phyloP scores from a whole-genome alignment of 2,113 vertebrate genomes.

The Zosterops lateralis region DNA sequence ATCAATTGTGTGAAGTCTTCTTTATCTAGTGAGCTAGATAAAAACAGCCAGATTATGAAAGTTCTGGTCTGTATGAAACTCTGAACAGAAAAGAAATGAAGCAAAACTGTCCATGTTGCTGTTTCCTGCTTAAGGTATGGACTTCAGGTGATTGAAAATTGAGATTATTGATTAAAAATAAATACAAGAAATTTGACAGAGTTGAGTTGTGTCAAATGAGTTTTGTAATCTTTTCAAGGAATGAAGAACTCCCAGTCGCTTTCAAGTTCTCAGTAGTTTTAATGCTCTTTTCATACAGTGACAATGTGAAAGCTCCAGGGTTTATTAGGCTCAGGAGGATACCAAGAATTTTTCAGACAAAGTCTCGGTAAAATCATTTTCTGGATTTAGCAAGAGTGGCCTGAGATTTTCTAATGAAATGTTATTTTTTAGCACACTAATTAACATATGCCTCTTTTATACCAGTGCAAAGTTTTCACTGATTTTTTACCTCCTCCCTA shows the following conservation, averaged over 20 bases:
- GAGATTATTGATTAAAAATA: background rate
- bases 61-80: background rate
- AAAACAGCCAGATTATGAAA: background rate
- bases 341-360: background rate
- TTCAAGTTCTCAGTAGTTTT: background rate
- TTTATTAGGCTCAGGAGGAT: background rate
- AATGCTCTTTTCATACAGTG: background rate
- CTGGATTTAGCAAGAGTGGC: background rate
- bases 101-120: background rate
- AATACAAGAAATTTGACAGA: background rate
- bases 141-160: background rate
- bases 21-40: background rate
- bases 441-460: background rate
- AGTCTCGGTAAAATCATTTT: background rate
- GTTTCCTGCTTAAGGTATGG: background rate
- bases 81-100: background rate
- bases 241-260: background rate
- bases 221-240: background rate
- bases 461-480: background rate
- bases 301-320: rapidly evolving
- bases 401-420: background rate
- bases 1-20: background rate
- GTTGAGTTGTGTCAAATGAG: background rate
- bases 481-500: background rate
- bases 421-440: background rate